A percentile compares a stretch with the other conserved stretches of the same genome.
Conservation (phyloP, 2,113 vertebrate species). For the Corythaixoides concolor region DNA sequence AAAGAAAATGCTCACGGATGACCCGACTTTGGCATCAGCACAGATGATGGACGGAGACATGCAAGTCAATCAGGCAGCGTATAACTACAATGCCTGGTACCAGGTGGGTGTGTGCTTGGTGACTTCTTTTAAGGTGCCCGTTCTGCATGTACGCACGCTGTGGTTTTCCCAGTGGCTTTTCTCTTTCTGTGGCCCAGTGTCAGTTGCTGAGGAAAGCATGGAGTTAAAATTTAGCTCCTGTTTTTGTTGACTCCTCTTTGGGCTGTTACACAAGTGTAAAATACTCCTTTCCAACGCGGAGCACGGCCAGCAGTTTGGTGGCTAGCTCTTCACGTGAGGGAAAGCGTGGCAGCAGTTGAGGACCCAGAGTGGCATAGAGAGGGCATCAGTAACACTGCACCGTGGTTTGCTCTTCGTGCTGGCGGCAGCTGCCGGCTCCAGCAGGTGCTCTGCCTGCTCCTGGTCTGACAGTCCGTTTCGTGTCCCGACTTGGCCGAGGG, state of each 20-base stretch:
- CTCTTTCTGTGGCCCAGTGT: too few species aligned
- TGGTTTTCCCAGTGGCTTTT: neutral
- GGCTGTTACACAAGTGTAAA: fast-evolving
- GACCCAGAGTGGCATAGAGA: neutral
- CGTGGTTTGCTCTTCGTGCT: neutral
- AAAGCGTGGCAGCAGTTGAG: neutral
- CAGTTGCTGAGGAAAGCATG: neutral
- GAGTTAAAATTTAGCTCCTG: neutral
- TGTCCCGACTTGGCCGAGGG: neutral
- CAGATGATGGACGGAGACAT: slow-evolving; percentile 83
- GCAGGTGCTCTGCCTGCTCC: neutral
- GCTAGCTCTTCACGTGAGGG: fast-evolving
- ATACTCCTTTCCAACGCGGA: neutral
- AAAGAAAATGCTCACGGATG: slow-evolving; percentile 89
- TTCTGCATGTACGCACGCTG: too few species aligned
- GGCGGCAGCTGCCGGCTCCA: neutral
- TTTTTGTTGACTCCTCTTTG: fast-evolving
- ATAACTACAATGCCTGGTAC: slow-evolving; percentile 97
- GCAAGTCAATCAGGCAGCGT: slow-evolving; percentile 86
- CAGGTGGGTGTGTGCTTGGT: slow-evolving; percentile 77
- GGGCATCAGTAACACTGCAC: too few species aligned
- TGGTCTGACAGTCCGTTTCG: too few species aligned
- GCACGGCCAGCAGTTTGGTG: neutral
- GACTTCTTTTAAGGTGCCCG: fast-evolving
- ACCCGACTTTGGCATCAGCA: slow-evolving; percentile 69